Conservation (phyloP, 1,140 invertebrate species). For the Magallana ariakensis region DNA sequence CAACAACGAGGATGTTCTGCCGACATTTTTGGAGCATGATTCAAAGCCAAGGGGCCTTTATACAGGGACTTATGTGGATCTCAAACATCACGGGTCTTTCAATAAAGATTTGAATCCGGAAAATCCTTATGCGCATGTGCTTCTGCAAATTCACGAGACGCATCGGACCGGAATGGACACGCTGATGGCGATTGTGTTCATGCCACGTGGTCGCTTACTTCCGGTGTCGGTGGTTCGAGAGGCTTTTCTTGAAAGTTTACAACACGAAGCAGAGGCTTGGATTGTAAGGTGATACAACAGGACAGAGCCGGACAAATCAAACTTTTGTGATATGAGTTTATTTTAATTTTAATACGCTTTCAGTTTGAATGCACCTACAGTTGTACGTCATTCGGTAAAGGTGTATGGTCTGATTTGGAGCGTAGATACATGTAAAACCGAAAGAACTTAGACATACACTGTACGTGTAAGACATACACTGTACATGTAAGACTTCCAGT, state of each 20-base stretch:
- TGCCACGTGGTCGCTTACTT: slow-evolving; percentile 13
- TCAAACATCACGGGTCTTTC: background rate
- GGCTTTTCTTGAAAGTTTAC: background rate
- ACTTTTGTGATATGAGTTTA: no score
- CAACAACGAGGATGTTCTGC: background rate
- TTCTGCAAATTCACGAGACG: background rate
- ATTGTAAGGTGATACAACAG: background rate
- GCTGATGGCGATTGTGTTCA: background rate
- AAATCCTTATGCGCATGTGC: slow-evolving; percentile 11
- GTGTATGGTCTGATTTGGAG: no score
- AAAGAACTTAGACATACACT: no score
- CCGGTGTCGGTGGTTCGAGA: background rate
- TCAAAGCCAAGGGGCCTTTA: background rate
- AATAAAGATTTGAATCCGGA: background rate
- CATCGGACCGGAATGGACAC: slow-evolving; percentile 2
- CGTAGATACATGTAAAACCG: no score
- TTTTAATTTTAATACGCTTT: no score
- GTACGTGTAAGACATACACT: no score
- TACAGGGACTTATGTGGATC: background rate
- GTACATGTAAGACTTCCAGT: no score
- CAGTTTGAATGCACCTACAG: no score
- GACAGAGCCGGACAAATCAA: no score
- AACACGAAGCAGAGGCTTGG: background rate
- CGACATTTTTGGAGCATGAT: background rate
- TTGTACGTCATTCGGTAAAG: no score